Evolutionary conservation across 2,888 invertebrate genomes (phyloP).

Genomic region (Baronia brevicornis): DNA sequence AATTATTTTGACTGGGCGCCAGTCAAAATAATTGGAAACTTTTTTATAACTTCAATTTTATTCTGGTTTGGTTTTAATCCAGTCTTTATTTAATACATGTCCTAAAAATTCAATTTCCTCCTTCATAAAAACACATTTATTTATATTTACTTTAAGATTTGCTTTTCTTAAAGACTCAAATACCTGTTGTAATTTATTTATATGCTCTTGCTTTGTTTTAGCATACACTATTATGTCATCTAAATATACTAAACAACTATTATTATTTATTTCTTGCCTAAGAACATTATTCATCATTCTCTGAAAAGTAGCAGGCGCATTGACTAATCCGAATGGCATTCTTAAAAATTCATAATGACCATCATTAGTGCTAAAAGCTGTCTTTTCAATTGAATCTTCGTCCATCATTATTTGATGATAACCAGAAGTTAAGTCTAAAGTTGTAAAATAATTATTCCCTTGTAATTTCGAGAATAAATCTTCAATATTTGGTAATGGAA

Average conservation of each 20-base stretch:
- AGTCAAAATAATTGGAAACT: slow-evolving; percentile 18
- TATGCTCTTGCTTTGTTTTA: slow-evolving; percentile 20
- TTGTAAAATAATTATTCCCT: slow-evolving; percentile 12
- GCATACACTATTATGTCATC: slow-evolving; percentile 33
- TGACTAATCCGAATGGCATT: slow-evolving; percentile 19
- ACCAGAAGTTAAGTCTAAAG: slow-evolving; percentile 15
- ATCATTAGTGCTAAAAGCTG: slow-evolving; percentile 15
- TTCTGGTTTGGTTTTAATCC: slow-evolving; percentile 21
- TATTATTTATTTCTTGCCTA: slow-evolving; percentile 2
- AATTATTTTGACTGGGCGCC: too few relatives aligned
- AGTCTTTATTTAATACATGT: slow-evolving; percentile 21
- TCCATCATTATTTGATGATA: slow-evolving; percentile 19
- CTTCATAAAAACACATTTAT: slow-evolving; percentile 15
- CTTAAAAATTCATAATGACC: slow-evolving; percentile 18
- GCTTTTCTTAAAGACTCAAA: slow-evolving; percentile 16
- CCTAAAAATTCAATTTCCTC: slow-evolving; percentile 26
- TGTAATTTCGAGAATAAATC: slow-evolving; percentile 14
- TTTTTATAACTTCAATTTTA: slow-evolving; percentile 19
- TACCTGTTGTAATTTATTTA: slow-evolving; percentile 17
- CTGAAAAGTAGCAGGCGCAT: slow-evolving; percentile 17
- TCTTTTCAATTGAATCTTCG: slow-evolving; percentile 14
- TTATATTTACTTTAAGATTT: slow-evolving; percentile 6
- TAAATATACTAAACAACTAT: slow-evolving; percentile 26
- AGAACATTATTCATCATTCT: slow-evolving; percentile 11
- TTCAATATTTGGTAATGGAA: slow-evolving; percentile 13